Conservation (phyloP, 2,888 invertebrate genomes). For the Troilus luridus region DNA sequence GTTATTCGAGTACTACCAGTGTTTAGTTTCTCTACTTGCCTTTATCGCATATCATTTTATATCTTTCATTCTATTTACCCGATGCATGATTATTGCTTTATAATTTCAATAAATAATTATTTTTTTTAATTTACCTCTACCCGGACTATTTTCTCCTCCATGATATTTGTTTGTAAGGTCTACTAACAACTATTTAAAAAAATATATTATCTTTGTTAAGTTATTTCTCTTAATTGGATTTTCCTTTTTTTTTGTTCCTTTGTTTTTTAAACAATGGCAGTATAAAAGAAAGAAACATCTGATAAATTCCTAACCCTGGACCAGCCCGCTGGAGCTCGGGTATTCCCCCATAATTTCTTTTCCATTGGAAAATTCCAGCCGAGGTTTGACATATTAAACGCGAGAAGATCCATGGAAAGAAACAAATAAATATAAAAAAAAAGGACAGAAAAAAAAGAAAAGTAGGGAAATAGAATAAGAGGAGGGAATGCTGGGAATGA, state of each 20-base stretch:
- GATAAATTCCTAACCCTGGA: not conserved
- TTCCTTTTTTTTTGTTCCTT: not conserved
- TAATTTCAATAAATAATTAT: no score
- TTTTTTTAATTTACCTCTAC: no score
- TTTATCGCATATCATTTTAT: no score
- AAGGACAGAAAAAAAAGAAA: not conserved
- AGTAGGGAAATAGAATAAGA: not conserved
- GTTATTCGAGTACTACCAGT: no score
- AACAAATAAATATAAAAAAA: constrained; percentile 6
- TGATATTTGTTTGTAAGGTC: no score
- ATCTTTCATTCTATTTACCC: no score
- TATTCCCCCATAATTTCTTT: constrained; percentile 18
- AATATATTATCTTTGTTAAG: not conserved
- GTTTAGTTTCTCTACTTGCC: no score
- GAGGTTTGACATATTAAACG: constrained; percentile 29
- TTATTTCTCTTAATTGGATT: not conserved
- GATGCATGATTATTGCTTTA: no score
- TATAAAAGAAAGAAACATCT: not conserved
- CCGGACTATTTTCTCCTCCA: no score
- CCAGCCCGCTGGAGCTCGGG: not conserved
- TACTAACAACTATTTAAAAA: not conserved
- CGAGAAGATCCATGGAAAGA: not conserved
- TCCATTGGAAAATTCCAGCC: not conserved
- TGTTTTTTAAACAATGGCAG: not conserved
- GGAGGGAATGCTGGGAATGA: not conserved